These are phyloP conservation scores for Amiota mariae DNA, from an alignment of 2,888 invertebrate species.

Conservation along the genomic window DNA sequence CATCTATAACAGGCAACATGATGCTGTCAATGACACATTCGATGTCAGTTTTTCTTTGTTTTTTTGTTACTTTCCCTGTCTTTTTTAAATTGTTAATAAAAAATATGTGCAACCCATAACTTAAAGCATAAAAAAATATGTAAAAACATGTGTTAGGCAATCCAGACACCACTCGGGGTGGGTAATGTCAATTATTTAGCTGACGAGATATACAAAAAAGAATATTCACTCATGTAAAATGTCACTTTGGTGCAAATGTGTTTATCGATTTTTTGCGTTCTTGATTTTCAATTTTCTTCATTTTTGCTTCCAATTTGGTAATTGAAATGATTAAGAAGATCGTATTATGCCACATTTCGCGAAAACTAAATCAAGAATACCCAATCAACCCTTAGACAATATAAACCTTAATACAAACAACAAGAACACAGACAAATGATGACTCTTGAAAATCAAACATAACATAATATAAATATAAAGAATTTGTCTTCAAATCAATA, in stretches of 20 bases:
- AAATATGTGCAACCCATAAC: not conserved
- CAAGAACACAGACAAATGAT: not conserved
- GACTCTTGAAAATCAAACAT: no score
- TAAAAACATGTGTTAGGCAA: not conserved
- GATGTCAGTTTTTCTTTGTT: not conserved
- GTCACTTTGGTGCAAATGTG: constrained; percentile 19
- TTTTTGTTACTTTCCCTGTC: not conserved
- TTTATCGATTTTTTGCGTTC: constrained; percentile 11
- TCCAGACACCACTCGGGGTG: no score
- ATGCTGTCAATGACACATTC: constrained; percentile 6
- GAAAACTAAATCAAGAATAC: no score
- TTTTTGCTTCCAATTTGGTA: not conserved
- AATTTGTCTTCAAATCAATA: no score
- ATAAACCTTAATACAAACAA: not conserved
- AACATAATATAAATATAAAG: no score
- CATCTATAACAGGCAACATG: no score
- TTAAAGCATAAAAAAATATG: not conserved
- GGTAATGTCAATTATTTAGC: no score
- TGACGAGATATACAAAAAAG: no score
- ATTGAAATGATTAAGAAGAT: no score
- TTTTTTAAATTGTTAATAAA: not conserved
- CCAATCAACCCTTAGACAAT: no score
- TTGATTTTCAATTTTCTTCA: not conserved
- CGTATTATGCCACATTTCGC: no score
- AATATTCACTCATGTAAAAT: constrained; percentile 5